Base-by-base conservation (phyloP, 2,888 invertebrate species). In the Patella ulyssiponensis region DNA sequence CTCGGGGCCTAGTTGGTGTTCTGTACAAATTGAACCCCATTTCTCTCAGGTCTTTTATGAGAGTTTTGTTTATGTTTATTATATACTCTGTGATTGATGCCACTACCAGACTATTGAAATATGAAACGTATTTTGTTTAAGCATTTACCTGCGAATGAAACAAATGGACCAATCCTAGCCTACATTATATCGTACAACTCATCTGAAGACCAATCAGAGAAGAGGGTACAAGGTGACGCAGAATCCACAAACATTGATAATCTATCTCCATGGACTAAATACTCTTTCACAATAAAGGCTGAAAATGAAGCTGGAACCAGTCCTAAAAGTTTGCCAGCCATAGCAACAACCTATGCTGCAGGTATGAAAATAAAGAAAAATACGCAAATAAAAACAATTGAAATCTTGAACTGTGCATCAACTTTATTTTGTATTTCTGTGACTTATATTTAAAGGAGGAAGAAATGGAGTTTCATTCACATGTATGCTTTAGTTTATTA, bases 241-340 rank as follows among this genome's bases (percentile, higher is more conserved):
- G 7, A 75, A 58, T 27, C 52, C 15, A 69, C 76, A 81, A 73
- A 80, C 80, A 44, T 78, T 80, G 17, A 80, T 79, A 15, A 81
- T 82, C 64, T 89, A 74, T 84, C 80, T 64, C 87, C 89, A 73
- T 88, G 87, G 86, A 87, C 82, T 71, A 78, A 79, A 79, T 88
- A 87, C 77, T 80, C 81, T 76, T 78, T 89, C 17, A 79, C 80
- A 52, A 74, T 89, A 52, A 79, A 79, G 69, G 83, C 85, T 51
- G 86, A 86, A 75, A 89, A 88, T 82, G 81, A 83, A 15, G 85
- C 81, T 74, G 89, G 88, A 14, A 44, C 75, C 9, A 83, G 89
- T 11, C 83, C 84, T 5, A 53, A 77, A 3, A 85, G 85, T 80
- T 76, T 80, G 44, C 72, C 79, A 51, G 76, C 82, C 11, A 69